Evolutionary conservation across 2,888 invertebrate species (phyloP).

Genomic region (Heteropelma amictum): DNA sequence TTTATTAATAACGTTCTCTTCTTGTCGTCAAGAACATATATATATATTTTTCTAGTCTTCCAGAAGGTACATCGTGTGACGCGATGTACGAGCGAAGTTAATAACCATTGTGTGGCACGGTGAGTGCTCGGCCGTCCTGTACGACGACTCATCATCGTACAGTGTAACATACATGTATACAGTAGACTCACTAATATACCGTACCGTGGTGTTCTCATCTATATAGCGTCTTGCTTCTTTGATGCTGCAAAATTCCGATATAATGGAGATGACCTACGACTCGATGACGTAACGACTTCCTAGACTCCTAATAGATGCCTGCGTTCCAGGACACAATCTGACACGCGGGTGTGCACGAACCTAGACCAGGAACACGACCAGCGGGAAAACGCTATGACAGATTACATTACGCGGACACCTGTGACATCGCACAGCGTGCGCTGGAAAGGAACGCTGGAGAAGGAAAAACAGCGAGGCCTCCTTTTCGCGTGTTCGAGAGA

Average conservation of each 20-base stretch:
- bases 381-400: slow-evolving; percentile 10
- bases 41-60: background rate
- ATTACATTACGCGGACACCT: slow-evolving; percentile 57
- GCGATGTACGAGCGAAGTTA: slow-evolving; percentile 67
- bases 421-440: slow-evolving; percentile 19
- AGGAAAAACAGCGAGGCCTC: background rate
- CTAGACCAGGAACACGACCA: slow-evolving; percentile 17
- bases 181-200: background rate
- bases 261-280: slow-evolving; percentile 75
- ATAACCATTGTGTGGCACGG: slow-evolving; percentile 69
- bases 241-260: slow-evolving; percentile 72
- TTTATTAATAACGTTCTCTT: slow-evolving; percentile 60
- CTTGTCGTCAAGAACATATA: slow-evolving; percentile 25
- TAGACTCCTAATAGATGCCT: slow-evolving; percentile 68
- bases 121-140: slow-evolving; percentile 27
- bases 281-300: slow-evolving; percentile 75
- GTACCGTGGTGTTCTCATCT: slow-evolving; percentile 33
- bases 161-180: background rate
- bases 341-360: slow-evolving; percentile 39
- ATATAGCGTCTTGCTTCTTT: slow-evolving; percentile 28
- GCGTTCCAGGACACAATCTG: slow-evolving; percentile 36
- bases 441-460: background rate
- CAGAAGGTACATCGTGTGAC: slow-evolving; percentile 54
- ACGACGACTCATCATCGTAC: slow-evolving; percentile 49
- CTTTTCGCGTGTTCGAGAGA: background rate